Evolutionary conservation across 2,113 vertebrate species (phyloP), one percentile per base, ranked within the genome.

Genomic region (Orientallactaga bullata): DNA sequence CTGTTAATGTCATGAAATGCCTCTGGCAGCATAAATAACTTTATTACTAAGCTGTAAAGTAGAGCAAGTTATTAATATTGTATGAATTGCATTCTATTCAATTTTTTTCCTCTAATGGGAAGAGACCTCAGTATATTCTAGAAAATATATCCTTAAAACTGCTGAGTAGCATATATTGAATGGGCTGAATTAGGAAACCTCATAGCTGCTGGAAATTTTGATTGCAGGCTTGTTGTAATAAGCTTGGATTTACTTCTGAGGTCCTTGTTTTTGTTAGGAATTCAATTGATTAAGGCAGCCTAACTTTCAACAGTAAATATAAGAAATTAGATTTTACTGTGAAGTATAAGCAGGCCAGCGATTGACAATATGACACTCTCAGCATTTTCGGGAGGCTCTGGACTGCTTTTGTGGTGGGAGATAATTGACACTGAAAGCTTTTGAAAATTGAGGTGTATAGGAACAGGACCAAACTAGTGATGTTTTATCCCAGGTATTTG

Each of bases 1-100:
- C 61, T 68, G 76, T 24, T 93, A 93, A 96, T 95, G 85, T 90
- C 92, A 95, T 32, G 26, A 89, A 95, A 80, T 2, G n/a, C 93
- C 93, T 88, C 78, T 82, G 88, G 91, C 90, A 93, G 92, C 85
- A 87, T 89, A 95, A 96, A 92, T 96, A 94, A 95, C 92, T 96
- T 97, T 84, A 95, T 95, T 81, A 86, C 85, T 77, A 92, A 92
- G 85, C 88, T 94, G 8, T 95, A 95, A 96, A 97, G 66, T 65
- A 92, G 89, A 95, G 42, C 68, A 94, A 83, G 81, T 90, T 83
- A 95, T 97, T 96, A 96, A 97, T 97, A 96, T 92, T 95, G 82
- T 73, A 96, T 95, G 94, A 94, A 93, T 93, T 94, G 92, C 76
- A 90, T 92, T 94, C 74, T 94, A 90, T 95, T 95, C 93, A 21